These are phyloP conservation scores for Todus mexicanus DNA, from an alignment of 2,797 vertebrate genomes.

Conservation along the genomic window DNA sequence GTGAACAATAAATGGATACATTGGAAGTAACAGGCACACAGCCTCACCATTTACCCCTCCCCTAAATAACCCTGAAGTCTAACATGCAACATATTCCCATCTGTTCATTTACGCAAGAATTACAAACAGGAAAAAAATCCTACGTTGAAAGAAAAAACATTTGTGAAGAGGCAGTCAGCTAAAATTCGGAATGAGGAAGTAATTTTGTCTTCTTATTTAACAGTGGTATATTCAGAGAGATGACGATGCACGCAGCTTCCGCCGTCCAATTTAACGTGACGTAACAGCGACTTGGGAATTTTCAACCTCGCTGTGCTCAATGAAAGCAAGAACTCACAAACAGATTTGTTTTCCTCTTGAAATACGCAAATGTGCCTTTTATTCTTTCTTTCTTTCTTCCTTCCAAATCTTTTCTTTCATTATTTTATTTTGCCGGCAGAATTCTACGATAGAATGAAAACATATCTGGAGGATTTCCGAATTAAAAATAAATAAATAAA, in stretches of 20 bases:
- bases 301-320: background rate
- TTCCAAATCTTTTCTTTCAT: background rate
- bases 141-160: background rate
- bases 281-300: background rate
- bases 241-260: background rate
- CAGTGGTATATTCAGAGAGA: background rate
- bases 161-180: background rate
- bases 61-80: background rate
- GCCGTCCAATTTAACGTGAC: background rate
- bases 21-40: background rate
- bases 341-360: background rate
- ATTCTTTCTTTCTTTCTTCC: background rate
- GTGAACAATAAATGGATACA: background rate
- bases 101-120: constrained; percentile 14
- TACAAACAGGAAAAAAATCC: background rate
- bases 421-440: background rate
- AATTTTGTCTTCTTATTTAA: background rate
- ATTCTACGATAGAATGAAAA: background rate
- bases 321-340: background rate
- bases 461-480: background rate
- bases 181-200: background rate
- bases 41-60: background rate
- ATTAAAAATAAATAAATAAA: background rate
- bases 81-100: background rate
- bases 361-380: background rate